Conservation (phyloP, 2,797 vertebrate species). For the Lepidocolaptes lacrymiger region DNA sequence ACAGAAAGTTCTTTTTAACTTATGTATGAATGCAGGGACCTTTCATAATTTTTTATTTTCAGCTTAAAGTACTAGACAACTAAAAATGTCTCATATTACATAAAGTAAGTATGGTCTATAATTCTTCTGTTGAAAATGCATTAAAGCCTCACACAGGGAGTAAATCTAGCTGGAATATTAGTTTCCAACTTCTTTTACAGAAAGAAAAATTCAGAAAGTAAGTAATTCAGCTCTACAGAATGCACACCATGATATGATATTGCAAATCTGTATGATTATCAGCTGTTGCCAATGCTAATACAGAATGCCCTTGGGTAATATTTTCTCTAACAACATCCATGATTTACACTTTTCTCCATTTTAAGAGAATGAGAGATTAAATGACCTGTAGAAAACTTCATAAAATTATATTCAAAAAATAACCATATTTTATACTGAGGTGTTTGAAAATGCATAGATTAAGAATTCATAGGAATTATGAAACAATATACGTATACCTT, state of each 20-base stretch:
- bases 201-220: background rate
- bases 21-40: background rate
- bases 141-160: background rate
- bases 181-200: background rate
- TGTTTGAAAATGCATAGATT: conserved; percentile 9
- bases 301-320: background rate
- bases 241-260: background rate
- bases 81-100: background rate
- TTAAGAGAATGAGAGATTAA: conserved; percentile 37
- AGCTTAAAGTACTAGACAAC: background rate
- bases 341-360: conserved; percentile 11
- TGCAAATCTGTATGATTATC: conserved; percentile 30
- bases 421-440: background rate
- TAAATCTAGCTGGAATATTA: background rate
- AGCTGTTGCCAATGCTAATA: conserved; percentile 1
- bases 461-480: background rate
- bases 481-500: background rate
- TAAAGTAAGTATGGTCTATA: background rate
- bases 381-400: conserved; percentile 32
- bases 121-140: background rate
- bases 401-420: conserved; percentile 27
- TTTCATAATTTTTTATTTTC: background rate
- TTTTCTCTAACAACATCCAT: background rate
- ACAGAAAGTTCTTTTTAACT: background rate
- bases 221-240: background rate